Evolutionary conservation across 2,888 invertebrate species (phyloP).

Genomic region (Axea sp.): DNA sequence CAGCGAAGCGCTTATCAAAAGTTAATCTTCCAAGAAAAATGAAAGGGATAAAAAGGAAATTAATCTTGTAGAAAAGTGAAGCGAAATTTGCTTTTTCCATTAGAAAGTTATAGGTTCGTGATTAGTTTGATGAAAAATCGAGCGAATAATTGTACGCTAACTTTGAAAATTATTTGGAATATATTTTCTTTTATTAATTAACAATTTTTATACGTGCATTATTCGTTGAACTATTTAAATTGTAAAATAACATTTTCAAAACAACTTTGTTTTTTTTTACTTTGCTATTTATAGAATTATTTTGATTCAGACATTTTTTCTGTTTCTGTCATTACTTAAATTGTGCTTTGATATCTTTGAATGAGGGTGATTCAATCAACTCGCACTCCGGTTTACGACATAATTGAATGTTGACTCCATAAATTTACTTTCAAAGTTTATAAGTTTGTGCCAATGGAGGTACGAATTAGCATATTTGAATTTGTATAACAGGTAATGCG

Average conservation of each 20-base stretch:
- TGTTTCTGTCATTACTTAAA: background rate
- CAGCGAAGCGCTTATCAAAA: conserved; percentile 32
- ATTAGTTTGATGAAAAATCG: conserved; percentile 36
- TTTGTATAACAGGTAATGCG: conserved; percentile 1
- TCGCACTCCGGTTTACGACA: conserved; percentile 10
- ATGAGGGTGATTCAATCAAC: conserved; percentile 15
- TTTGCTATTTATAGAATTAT: background rate
- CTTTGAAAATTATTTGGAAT: background rate
- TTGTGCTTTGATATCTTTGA: conserved; percentile 17
- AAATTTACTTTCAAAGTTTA: conserved; percentile 28
- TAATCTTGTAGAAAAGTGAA: conserved; percentile 38
- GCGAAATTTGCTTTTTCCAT: conserved; percentile 39
- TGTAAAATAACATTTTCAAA: no score
- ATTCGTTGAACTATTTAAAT: no score
- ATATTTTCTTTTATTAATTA: no score
- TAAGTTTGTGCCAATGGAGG: conserved; percentile 24
- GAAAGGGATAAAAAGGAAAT: conserved; percentile 41
- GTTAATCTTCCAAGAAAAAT: conserved; percentile 42
- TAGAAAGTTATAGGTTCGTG: conserved; percentile 23
- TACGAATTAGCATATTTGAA: conserved; percentile 26
- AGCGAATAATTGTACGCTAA: conserved; percentile 8
- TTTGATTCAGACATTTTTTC: background rate
- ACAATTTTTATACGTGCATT: background rate
- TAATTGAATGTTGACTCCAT: conserved; percentile 37
- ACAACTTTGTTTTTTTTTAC: no score